Base-by-base conservation (phyloP, 2,888 invertebrate genomes). In the Pammene aurita region DNA sequence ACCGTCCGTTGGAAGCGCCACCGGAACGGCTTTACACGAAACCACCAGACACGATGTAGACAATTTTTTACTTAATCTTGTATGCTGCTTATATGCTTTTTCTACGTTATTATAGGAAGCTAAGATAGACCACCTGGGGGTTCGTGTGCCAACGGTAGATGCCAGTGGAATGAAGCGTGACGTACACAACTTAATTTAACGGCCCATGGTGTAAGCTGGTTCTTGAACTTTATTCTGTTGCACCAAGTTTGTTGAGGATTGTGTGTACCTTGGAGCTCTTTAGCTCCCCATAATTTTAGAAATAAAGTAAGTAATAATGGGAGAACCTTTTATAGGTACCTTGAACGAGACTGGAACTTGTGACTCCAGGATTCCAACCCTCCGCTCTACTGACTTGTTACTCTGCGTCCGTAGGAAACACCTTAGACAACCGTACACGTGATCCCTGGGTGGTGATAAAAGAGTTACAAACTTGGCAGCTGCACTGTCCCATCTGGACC, bases 41-140 rank as follows among this genome's bases (percentile, higher is more conserved):
- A 61, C 38, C 14, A 35, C 60, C 44, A 58, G 58, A 58, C 58
- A 58, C 44, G 14, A 44, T 10, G 58, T 34, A 61, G 61, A 61
- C 61, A 18, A 9, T 48, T 61, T 61, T 48, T 61, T 61, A 11
- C 4, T 14, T 46, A 16, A 58, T 16, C 6, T n/a, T n/a, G 13
- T 7, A 41, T 58, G 7, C 41, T n/a, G n/a, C n/a, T n/a, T n/a
- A n/a, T n/a, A 26, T 26, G 26, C 26, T 26, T 26, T 26, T 26
- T 57, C 14, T 2, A 56, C 16, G 9, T 13, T 13, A 35, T 18
- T 18, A n/a, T 26, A 9, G 42, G 18, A 41, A 57, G 18, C 16
- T 9, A 11, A 35, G 26, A n/a, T 18, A 50, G 26, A 34, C 54
- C 54, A 54, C 54, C 57, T 57, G n/a, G 13, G 14, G 57, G 14